phyloP scores from a whole-genome alignment of 2,888 invertebrate species.

The Oscheius sp. region DNA sequence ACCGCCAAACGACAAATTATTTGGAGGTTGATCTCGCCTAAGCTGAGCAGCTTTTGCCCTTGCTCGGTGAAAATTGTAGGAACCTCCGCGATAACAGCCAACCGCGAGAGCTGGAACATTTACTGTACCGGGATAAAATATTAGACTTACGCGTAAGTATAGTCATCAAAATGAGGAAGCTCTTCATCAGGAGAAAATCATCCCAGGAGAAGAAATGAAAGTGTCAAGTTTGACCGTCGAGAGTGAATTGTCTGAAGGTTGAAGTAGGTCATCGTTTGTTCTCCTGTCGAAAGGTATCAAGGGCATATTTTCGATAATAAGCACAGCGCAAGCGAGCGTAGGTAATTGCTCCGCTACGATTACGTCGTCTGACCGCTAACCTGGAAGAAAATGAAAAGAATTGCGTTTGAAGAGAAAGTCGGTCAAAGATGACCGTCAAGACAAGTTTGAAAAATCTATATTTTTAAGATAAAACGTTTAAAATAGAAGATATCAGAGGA shows the following conservation, averaged over 20 bases:
- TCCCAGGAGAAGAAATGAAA: not conserved
- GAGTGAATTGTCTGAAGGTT: slow-evolving; percentile 1
- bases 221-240: slow-evolving; percentile 3
- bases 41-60: slow-evolving; percentile 14
- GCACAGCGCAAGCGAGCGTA: slow-evolving; percentile 30
- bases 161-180: not conserved
- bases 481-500: no score
- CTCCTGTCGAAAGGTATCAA: not conserved
- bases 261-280: slow-evolving; percentile 27
- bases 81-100: slow-evolving; percentile 15
- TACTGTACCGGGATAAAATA: not conserved
- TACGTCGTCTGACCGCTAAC: slow-evolving; percentile 24
- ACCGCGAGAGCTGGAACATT: slow-evolving; percentile 12
- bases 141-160: slow-evolving; percentile 20
- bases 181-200: slow-evolving; percentile 16
- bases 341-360: slow-evolving; percentile 30
- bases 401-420: not conserved
- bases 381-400: slow-evolving; percentile 1
- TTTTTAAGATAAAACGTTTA: no score
- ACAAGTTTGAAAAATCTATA: no score
- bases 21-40: not conserved
- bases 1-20: not conserved
- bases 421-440: not conserved
- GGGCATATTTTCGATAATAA: slow-evolving; percentile 30
- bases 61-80: slow-evolving; percentile 14